Evolutionary conservation across 2,113 vertebrate genomes (phyloP).

Genomic region (Odocoileus virginianus): DNA sequence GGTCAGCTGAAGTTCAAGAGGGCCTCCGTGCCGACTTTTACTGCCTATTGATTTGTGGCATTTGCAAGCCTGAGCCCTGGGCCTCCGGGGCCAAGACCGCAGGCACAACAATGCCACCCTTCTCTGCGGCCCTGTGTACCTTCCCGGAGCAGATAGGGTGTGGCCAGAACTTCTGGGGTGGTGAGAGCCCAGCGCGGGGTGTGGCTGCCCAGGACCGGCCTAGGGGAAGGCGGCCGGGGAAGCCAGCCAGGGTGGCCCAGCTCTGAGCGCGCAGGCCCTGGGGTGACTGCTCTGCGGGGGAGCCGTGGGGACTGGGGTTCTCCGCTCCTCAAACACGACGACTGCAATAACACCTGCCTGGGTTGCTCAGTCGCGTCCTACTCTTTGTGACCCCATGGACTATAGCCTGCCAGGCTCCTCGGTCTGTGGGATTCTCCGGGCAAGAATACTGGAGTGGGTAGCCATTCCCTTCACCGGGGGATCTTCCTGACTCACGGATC

Average conservation of each 20-base stretch:
- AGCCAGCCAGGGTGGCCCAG: background rate
- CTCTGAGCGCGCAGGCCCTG: background rate
- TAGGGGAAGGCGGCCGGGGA: background rate
- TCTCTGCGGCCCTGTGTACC: slow-evolving; percentile 60
- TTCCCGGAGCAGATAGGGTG: slow-evolving; percentile 67
- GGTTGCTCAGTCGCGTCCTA: background rate
- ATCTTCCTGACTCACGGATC: background rate
- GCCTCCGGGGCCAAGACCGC: slow-evolving; percentile 20
- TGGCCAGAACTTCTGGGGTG: slow-evolving; percentile 50
- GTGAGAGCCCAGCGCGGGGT: slow-evolving; percentile 24
- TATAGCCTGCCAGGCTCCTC: background rate
- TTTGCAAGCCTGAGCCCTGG: background rate
- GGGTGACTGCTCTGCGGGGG: background rate
- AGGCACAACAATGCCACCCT: slow-evolving; percentile 49
- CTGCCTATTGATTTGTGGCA: slow-evolving; percentile 26
- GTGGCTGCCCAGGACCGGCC: slow-evolving; percentile 37
- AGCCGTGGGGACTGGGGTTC: background rate
- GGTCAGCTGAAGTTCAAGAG: slow-evolving; percentile 39
- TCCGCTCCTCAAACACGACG: background rate
- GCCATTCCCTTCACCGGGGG: background rate
- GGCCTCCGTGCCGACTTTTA: background rate
- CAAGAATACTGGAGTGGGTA: background rate
- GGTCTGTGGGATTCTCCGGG: background rate
- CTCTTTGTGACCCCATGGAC: background rate
- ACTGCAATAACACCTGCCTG: background rate